Evolutionary conservation across 2,113 vertebrate species (phyloP).

Genomic region (Aegotheles bennettii): DNA sequence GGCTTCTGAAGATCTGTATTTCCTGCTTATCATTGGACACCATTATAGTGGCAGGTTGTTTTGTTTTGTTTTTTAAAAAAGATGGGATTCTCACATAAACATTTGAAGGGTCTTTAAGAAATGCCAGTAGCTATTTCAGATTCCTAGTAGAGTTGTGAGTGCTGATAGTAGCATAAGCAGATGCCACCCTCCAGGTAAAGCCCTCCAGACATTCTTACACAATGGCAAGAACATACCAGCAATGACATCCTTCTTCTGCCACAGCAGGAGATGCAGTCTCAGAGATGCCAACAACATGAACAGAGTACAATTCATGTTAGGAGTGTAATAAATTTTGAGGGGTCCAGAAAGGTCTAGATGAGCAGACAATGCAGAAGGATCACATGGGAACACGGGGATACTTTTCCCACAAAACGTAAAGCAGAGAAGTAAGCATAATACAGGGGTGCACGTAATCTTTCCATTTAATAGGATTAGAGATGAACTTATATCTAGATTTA

Average conservation of each 20-base stretch:
- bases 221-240: neutral
- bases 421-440: neutral
- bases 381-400: neutral
- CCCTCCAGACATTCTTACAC: neutral
- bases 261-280: neutral
- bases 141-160: neutral
- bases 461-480: neutral
- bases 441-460: neutral
- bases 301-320: neutral
- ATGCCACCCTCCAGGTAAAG: neutral
- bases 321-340: neutral
- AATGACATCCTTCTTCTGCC: neutral
- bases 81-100: neutral
- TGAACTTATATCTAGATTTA: neutral
- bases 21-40: neutral
- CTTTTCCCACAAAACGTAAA: neutral
- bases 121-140: neutral
- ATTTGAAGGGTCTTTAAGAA: neutral
- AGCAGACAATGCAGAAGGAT: neutral
- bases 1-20: neutral
- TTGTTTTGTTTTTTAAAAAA: neutral
- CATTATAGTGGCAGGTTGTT: neutral
- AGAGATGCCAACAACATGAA: neutral
- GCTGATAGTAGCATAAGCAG: rapidly evolving
- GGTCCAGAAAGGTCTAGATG: neutral